These are phyloP conservation scores for Morone saxatilis DNA, from an alignment of 2,113 vertebrate species.

Conservation along the genomic window DNA sequence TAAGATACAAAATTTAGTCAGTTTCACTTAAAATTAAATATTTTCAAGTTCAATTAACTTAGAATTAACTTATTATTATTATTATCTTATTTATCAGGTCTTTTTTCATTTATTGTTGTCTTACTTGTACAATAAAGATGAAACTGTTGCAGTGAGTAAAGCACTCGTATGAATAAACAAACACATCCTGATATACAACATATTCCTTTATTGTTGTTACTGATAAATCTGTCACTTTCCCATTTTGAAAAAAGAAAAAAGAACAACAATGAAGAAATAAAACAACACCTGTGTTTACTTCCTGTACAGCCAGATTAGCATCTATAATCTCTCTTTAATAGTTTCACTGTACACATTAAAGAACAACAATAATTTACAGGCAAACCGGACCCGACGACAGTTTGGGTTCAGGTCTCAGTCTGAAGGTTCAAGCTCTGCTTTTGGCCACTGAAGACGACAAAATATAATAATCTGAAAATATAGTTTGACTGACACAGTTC, in stretches of 20 bases:
- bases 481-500: background rate
- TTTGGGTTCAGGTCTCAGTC: background rate
- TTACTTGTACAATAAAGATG: too few species aligned
- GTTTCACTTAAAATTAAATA: too few species aligned
- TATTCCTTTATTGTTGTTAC: constrained; percentile 70
- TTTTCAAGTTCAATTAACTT: too few species aligned
- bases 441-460: constrained; percentile 12
- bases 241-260: constrained; percentile 44
- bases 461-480: background rate
- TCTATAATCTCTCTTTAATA: constrained; percentile 57
- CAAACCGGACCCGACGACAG: constrained; percentile 30
- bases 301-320: constrained; percentile 67
- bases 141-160: background rate
- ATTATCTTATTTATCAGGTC: too few species aligned
- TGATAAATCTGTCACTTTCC: constrained; percentile 65
- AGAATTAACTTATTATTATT: too few species aligned
- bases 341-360: constrained; percentile 70
- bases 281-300: constrained; percentile 41
- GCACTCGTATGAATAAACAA: background rate
- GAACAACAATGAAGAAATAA: constrained; percentile 68
- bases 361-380: constrained; percentile 58
- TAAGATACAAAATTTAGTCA: too few species aligned
- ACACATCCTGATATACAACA: constrained; percentile 56
- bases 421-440: background rate
- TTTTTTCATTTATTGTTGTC: too few species aligned